Base-by-base conservation (phyloP, 2,113 vertebrate species). In the Petaurus breviceps region DNA sequence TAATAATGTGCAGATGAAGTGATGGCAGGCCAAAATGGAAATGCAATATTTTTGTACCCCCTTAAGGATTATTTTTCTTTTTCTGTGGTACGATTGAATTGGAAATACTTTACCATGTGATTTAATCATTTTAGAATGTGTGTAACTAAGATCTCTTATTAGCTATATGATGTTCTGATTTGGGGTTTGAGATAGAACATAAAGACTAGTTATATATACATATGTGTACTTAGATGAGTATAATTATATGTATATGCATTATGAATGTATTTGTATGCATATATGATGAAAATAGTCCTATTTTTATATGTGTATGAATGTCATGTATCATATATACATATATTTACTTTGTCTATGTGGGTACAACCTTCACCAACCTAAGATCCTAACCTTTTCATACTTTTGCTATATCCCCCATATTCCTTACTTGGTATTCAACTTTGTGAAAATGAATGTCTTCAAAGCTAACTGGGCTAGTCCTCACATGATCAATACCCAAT, bases 11-110 rank as follows among this genome's bases (percentile, higher is more conserved):
- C 22, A 97, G 25, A 92, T 19, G 91, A 93, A 91, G 16, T 49
- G 54, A 89, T 92, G 49, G 89, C 95, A 57, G 93, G 28, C 23
- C 37, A 50, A 95, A 89, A 49, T 54, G 24, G 92, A 96, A 93
- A 92, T 24, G 50, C 10, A 57, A 61, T 26, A 26, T 25, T 61
- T 43, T 84, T 43, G 68, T 43, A n/a, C 68, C n/a, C 68, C 68
- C 68, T 4, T 43, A 84, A 84, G 68, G n/a, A 84, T 22, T n/a
- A 84, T 19, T 84, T 84, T 84, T 84, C 68, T 84, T 84, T 84
- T 84, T 84, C 68, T 84, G 37, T 1, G 3, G 6, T 24, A 90
- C 6, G 3, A 47, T 77, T 93, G 51, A 43, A 28, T 77, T 96
- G 61, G 19, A 95, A 96, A 57, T 54, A 25, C 23, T 90, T 43